These are phyloP conservation scores for Aspidoscelis tigris DNA, from an alignment of 2,113 vertebrate species.

Conservation along the genomic window DNA sequence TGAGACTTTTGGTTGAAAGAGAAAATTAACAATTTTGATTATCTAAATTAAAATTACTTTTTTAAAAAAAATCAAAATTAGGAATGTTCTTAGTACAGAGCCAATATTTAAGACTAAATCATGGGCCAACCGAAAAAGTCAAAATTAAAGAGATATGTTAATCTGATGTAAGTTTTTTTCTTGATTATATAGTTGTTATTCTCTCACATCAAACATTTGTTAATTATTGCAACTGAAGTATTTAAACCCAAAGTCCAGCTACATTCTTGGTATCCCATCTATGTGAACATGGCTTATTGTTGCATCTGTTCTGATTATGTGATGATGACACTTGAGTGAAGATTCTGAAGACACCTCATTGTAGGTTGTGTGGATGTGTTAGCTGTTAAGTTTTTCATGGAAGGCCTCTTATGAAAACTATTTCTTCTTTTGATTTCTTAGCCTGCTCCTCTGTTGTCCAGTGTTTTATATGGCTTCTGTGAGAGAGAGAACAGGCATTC, in stretches of 20 bases:
- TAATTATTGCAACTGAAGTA: not conserved
- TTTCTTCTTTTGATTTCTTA: slow-evolving; percentile 59
- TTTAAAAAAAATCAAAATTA: not conserved
- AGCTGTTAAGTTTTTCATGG: not conserved
- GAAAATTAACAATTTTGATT: not conserved
- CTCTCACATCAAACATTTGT: slow-evolving; percentile 6
- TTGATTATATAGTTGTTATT: slow-evolving; percentile 55
- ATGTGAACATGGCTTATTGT: not conserved
- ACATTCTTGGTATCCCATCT: not conserved
- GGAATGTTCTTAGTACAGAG: not conserved
- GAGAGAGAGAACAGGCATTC: not conserved
- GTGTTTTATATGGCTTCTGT: slow-evolving; percentile 8
- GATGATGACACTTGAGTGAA: not conserved
- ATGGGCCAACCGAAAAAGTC: not conserved
- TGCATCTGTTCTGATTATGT: not conserved
- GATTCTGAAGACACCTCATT: not conserved
- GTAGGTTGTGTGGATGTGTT: not conserved
- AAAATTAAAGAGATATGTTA: not conserved
- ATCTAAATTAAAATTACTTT: not conserved
- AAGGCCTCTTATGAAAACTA: slow-evolving; percentile 26
- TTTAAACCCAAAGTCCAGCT: not conserved
- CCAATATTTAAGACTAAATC: not conserved
- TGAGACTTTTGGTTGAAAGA: not conserved
- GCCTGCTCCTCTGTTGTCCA: slow-evolving; percentile 59
- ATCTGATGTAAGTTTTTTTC: slow-evolving; percentile 34